Conservation (phyloP, 2,797 vertebrate species). For the Arnoldichthys spilopterus region DNA sequence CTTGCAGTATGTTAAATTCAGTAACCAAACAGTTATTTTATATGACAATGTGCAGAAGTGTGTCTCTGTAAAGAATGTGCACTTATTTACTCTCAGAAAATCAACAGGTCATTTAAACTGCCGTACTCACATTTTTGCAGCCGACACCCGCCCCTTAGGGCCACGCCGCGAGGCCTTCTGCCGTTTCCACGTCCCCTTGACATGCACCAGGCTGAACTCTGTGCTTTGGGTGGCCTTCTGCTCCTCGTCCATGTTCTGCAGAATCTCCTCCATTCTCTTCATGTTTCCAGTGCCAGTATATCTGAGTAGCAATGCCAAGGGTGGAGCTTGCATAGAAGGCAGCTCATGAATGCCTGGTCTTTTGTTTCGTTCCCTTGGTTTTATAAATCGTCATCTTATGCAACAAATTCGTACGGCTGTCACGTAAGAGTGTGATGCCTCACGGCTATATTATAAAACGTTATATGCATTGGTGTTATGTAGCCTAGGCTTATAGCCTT, state of each 20-base stretch:
- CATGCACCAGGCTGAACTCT: constrained; percentile 74
- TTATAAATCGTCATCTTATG: constrained; percentile 16
- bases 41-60: too few relatives aligned
- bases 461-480: background rate
- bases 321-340: constrained; percentile 25
- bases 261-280: background rate
- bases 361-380: background rate
- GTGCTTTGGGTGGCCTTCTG: constrained; percentile 44
- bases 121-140: constrained; percentile 82
- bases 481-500: background rate
- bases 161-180: constrained; percentile 47
- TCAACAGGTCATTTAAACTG: too few relatives aligned
- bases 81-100: too few relatives aligned
- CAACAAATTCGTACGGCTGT: background rate
- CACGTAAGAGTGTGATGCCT: background rate
- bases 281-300: constrained; percentile 17
- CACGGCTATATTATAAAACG: constrained; percentile 6
- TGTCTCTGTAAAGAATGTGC: too few relatives aligned
- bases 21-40: too few relatives aligned
- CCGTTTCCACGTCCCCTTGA: constrained; percentile 79
- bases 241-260: constrained; percentile 23
- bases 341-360: constrained; percentile 18
- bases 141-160: constrained; percentile 67
- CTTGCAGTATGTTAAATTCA: too few relatives aligned
- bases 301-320: constrained; percentile 1